Percentiles rank a stretch among this genome's conserved stretches.
Evolutionary conservation across 2,888 invertebrate genomes (phyloP).

Genomic region (Auanema freiburgensis): DNA sequence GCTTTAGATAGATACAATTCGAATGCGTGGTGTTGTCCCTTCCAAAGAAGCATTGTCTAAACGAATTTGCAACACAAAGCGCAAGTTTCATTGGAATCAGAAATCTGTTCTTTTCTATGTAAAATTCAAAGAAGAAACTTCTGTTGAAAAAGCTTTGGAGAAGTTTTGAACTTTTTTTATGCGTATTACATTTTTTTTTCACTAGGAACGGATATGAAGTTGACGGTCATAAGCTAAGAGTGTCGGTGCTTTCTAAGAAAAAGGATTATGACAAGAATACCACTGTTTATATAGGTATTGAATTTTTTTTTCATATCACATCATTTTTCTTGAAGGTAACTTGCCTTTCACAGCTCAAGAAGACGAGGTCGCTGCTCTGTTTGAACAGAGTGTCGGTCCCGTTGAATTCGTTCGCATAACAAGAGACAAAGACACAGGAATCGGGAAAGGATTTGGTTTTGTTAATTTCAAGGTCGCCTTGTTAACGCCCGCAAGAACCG

Average conservation of each 20-base stretch:
- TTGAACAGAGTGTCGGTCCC: conserved; percentile 31
- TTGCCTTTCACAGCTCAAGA: conserved; percentile 32
- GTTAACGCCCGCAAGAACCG: not conserved
- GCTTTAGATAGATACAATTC: conserved; percentile 26
- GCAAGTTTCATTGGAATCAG: conserved; percentile 36
- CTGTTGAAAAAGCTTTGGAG: conserved; percentile 34
- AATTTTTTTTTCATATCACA: not conserved
- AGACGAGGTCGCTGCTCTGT: conserved; percentile 25
- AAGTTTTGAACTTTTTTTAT: conserved; percentile 15
- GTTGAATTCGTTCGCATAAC: conserved; percentile 32
- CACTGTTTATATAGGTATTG: conserved; percentile 33
- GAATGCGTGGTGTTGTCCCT: conserved; percentile 35
- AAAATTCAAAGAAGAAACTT: conserved; percentile 28
- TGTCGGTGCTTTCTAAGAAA: conserved; percentile 26
- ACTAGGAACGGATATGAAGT: conserved; percentile 32
- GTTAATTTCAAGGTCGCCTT: conserved; percentile 30
- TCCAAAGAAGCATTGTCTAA: conserved; percentile 31
- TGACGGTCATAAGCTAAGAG: conserved; percentile 36
- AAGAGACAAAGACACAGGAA: conserved; percentile 30
- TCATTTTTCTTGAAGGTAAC: conserved; percentile 25
- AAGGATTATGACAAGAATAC: conserved; percentile 32
- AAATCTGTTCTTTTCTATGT: conserved; percentile 37
- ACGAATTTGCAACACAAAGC: conserved; percentile 29
- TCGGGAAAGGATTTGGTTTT: conserved; percentile 42
- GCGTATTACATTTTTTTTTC: conserved; percentile 5